Conservation (phyloP, 2,797 vertebrate species). For the Rhinophrynus dorsalis region DNA sequence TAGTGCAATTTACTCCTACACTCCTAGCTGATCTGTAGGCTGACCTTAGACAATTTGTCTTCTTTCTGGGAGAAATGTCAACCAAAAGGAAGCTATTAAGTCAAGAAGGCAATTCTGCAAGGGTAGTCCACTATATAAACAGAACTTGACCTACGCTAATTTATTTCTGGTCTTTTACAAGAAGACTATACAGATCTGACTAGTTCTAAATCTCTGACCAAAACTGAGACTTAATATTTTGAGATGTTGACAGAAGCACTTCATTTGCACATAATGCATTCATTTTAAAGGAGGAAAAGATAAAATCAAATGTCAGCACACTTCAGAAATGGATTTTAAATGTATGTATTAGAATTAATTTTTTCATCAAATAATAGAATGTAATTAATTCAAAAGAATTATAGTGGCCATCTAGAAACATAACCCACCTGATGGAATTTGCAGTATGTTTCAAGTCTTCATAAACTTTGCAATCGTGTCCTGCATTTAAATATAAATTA, state of each 20-base stretch:
- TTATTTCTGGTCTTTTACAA: slow-evolving; percentile 68
- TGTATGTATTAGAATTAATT: too few species aligned
- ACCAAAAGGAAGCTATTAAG: slow-evolving; percentile 84
- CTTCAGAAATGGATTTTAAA: not conserved
- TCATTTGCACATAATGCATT: too few species aligned
- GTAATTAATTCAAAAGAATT: too few species aligned
- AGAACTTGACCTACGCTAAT: slow-evolving; percentile 76
- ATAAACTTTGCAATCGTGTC: too few species aligned
- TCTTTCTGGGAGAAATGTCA: slow-evolving; percentile 73
- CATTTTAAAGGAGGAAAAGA: too few species aligned
- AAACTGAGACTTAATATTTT: not conserved
- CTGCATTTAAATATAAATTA: too few species aligned
- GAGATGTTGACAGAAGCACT: not conserved
- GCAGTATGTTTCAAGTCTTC: too few species aligned
- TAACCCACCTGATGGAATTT: too few species aligned
- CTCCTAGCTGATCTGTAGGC: slow-evolving; percentile 66
- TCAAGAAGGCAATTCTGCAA: slow-evolving; percentile 75
- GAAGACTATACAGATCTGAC: slow-evolving; percentile 62
- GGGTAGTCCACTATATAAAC: slow-evolving; percentile 73
- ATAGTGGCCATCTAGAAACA: too few species aligned
- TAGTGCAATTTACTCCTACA: slow-evolving; percentile 75
- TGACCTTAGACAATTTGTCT: slow-evolving; percentile 80
- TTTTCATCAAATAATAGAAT: too few species aligned
- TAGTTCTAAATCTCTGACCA: slow-evolving; percentile 28
- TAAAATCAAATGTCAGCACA: too few species aligned